phyloP scores from a whole-genome alignment of 2,888 invertebrate genomes.

The Eilema sororculum region DNA sequence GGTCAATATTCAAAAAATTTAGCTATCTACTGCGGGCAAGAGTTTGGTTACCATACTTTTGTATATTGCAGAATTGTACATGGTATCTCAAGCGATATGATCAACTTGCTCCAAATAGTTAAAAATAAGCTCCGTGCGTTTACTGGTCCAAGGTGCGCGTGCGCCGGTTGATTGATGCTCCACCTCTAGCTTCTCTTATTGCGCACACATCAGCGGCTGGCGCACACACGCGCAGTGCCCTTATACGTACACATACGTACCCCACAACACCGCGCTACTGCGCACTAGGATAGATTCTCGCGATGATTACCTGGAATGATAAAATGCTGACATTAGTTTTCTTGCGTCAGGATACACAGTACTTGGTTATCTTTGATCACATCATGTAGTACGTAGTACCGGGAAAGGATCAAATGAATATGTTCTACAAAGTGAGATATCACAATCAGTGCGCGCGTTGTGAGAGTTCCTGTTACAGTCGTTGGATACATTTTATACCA shows the following conservation, averaged over 20 bases:
- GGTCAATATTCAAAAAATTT: no score
- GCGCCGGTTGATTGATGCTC: conserved; percentile 13
- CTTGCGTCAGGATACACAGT: conserved; percentile 10
- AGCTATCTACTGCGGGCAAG: no score
- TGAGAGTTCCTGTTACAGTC: background rate
- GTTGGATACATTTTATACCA: background rate
- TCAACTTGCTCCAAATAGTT: background rate
- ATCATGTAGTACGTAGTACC: background rate
- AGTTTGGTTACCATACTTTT: no score
- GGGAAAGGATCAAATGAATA: conserved; percentile 6
- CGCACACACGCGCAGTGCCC: background rate
- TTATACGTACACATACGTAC: background rate
- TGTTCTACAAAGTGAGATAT: conserved; percentile 6
- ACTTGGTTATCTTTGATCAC: conserved; percentile 14
- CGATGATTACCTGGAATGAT: conserved; percentile 25
- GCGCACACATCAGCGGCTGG: background rate
- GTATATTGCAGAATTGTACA: background rate
- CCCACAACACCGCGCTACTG: background rate
- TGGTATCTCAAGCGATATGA: background rate
- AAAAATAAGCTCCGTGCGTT: background rate
- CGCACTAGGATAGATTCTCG: background rate
- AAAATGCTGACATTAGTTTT: conserved; percentile 15
- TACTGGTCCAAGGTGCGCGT: conserved; percentile 12
- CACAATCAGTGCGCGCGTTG: background rate
- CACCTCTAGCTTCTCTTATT: conserved; percentile 11